phyloP scores from a whole-genome alignment of 2,113 vertebrate species.

The Campylorhamphus procurvoides region DNA sequence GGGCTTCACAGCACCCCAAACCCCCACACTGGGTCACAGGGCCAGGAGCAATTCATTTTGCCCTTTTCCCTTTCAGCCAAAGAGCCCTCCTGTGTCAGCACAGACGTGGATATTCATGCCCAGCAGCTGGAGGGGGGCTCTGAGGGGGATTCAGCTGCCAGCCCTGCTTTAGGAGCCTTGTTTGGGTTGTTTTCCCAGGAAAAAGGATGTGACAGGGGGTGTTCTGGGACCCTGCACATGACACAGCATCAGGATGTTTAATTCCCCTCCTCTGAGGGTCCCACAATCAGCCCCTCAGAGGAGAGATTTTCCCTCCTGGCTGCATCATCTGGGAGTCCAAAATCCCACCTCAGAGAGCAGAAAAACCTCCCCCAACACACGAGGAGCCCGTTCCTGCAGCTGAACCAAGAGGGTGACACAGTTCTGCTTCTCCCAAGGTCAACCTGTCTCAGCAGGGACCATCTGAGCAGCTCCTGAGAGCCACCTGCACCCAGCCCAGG shows the following conservation, averaged over 20 bases:
- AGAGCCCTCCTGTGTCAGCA: not conserved
- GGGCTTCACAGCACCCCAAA: not conserved
- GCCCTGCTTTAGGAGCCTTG: not conserved
- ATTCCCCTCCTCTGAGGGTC: not conserved
- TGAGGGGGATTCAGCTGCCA: not conserved
- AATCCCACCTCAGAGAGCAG: not conserved
- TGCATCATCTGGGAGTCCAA: not conserved
- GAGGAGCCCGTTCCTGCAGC: not conserved
- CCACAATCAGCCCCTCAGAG: not conserved
- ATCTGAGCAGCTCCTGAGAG: not conserved
- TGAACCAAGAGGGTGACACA: not conserved
- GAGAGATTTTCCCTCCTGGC: not conserved
- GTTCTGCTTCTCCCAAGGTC: not conserved
- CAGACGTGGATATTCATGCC: not conserved
- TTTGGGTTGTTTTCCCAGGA: not conserved
- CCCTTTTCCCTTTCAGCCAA: not conserved
- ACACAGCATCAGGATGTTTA: not conserved
- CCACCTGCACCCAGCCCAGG: not conserved
- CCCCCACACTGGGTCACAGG: fast-evolving
- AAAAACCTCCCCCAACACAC: not conserved
- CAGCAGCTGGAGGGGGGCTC: not conserved
- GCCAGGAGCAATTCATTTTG: not conserved
- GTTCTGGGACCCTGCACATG: fast-evolving
- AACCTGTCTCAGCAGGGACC: not conserved
- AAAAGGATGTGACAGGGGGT: not conserved